Conservation (phyloP, 2,888 invertebrate genomes). For the Eubasilissa splendida region DNA sequence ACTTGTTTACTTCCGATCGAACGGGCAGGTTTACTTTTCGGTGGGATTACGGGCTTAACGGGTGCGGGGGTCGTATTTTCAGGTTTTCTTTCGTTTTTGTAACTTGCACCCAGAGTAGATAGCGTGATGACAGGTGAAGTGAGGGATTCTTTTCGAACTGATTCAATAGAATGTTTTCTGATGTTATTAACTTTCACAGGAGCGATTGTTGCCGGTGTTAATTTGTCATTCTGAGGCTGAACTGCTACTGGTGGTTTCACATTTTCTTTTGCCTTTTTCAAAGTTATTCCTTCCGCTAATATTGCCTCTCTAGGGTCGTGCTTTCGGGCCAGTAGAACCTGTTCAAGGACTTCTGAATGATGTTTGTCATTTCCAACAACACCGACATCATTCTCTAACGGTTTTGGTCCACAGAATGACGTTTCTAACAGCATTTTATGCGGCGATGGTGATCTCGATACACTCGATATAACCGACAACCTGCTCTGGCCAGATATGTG, state of each 20-base stretch:
- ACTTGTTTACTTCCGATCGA: slow-evolving; percentile 63
- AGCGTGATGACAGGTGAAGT: slow-evolving; percentile 56
- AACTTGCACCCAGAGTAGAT: slow-evolving; percentile 53
- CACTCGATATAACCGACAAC: slow-evolving; percentile 70
- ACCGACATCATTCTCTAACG: slow-evolving; percentile 73
- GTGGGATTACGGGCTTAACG: slow-evolving; percentile 51
- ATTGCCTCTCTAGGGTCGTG: slow-evolving; percentile 78
- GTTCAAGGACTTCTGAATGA: slow-evolving; percentile 73
- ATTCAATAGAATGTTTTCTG: slow-evolving; percentile 48
- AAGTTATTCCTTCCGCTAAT: slow-evolving; percentile 75
- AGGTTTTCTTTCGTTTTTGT: slow-evolving; percentile 51
- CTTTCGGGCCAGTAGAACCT: slow-evolving; percentile 74
- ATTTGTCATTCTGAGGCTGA: slow-evolving; percentile 18
- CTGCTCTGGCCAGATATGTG: slow-evolving; percentile 60
- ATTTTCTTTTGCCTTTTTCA: slow-evolving; percentile 63
- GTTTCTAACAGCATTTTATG: slow-evolving; percentile 92
- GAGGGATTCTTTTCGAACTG: slow-evolving; percentile 51
- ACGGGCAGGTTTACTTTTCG: slow-evolving; percentile 62
- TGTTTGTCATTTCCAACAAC: slow-evolving; percentile 65
- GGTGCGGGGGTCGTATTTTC: slow-evolving; percentile 47
- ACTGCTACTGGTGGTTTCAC: slow-evolving; percentile 11
- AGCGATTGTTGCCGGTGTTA: not conserved
- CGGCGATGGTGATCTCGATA: slow-evolving; percentile 87
- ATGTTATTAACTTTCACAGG: slow-evolving; percentile 22
- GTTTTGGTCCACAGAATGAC: slow-evolving; percentile 91